Evolutionary conservation across 2,888 invertebrate genomes (phyloP), one percentile per base, ranked within the genome.

Genomic region (Heliothis peltigera): DNA sequence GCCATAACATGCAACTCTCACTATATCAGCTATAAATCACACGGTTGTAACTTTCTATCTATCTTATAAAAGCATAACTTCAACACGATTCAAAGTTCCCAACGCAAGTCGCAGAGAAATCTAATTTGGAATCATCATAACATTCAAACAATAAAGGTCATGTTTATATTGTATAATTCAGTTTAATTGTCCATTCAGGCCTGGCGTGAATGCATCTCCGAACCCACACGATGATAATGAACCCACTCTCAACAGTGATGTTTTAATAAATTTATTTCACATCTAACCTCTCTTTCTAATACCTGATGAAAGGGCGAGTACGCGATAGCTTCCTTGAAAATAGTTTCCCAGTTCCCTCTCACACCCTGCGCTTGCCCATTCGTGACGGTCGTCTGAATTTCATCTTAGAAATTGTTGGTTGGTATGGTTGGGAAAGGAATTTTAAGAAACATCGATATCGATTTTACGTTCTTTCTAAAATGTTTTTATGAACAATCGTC

Each of bases 211-310:
- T 82, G 81, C 80, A 70, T 76, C 74, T 78, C 71, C 75, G 92
- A 86, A 92, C 92, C 84, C 92, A 92, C 93, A 92, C 92, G 92
- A 87, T 82, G 93, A 88, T 91, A 92, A 88, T 90, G 85, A 88
- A 88, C 82, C 83, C 77, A 83, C 76, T 73, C 64, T 42, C 64
- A 68, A 80, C 84, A 80, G 79, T 84, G 89, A 90, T 88, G 90
- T 90, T 91, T 90, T 90, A 90, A 90, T 90, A 89, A 89, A 89
- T 85, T 85, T 84, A 82, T 84, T 77, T 84, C 75, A 77, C 68
- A 64, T 76, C 69, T 48, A 61, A 62, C 56, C n/a, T 89, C 89
- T 79, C 80, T 84, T 54, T 91, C 82, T 65, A 52, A 64, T 68
- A 0, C 15, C 25, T 44, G 63, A 58, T 54, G 82, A 76, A 73